Percentiles rank a stretch among this genome's conserved stretches.
phyloP scores from a whole-genome alignment of 2,888 invertebrate genomes.

The Agrilus cyanescens region DNA sequence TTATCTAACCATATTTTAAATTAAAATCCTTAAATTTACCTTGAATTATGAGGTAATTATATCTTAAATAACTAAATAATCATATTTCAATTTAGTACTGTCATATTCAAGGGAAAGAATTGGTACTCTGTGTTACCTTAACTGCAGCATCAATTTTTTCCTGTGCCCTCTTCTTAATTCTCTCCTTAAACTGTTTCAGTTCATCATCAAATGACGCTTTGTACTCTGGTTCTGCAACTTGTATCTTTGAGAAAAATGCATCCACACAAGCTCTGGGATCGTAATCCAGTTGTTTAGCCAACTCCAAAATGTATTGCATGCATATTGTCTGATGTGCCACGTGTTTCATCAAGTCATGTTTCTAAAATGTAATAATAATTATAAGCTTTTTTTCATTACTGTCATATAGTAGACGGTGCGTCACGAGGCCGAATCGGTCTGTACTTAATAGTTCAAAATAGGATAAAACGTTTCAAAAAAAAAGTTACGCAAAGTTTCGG shows the following conservation, averaged over 20 bases:
- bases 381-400: background rate
- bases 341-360: constrained; percentile 87
- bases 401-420: background rate
- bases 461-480: too few relatives aligned
- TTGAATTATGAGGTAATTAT: too few relatives aligned
- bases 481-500: too few relatives aligned
- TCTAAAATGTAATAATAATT: constrained; percentile 45
- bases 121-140: too few relatives aligned
- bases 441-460: too few relatives aligned
- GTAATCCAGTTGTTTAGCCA: constrained; percentile 84
- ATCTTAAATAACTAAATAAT: too few relatives aligned
- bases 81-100: too few relatives aligned
- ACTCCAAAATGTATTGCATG: constrained; percentile 96
- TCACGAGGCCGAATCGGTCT: too few relatives aligned
- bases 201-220: constrained; percentile 91
- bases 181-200: constrained; percentile 73
- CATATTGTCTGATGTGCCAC: constrained; percentile 97
- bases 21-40: too few relatives aligned
- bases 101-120: too few relatives aligned
- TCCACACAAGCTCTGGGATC: constrained; percentile 85
- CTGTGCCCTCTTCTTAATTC: constrained; percentile 72
- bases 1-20: too few relatives aligned
- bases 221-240: constrained; percentile 86
- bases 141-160: constrained; percentile 75
- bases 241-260: constrained; percentile 82